Evolutionary conservation across 2,113 vertebrate genomes (phyloP).

Genomic region (Collichthys lucidus): DNA sequence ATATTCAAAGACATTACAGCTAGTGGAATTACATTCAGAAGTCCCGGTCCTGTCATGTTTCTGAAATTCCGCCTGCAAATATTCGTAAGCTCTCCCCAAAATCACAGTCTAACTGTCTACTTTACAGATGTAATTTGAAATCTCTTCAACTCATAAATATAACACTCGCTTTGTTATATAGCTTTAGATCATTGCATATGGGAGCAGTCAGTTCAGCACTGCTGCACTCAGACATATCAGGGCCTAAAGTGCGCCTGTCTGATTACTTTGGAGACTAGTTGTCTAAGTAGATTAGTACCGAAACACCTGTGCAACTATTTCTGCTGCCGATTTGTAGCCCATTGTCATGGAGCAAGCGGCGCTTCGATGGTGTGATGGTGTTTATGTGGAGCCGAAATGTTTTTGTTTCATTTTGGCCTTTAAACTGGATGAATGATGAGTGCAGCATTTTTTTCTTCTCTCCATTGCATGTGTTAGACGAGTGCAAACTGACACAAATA

Average conservation of each 20-base stretch:
- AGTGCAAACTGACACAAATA: not conserved
- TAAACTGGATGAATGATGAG: not conserved
- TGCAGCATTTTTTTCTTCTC: not conserved
- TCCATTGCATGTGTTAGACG: not conserved
- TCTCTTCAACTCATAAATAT: not conserved
- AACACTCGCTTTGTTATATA: not conserved
- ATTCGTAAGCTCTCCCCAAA: not conserved
- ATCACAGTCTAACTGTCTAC: not conserved
- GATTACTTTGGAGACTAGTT: slow-evolving; percentile 15
- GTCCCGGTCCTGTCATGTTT: not conserved
- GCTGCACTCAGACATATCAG: not conserved
- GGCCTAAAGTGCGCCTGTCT: not conserved
- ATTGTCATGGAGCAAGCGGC: not conserved
- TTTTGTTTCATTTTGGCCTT: not conserved
- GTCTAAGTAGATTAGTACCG: slow-evolving; percentile 10
- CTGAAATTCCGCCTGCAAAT: not conserved
- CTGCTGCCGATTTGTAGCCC: not conserved
- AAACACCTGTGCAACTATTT: slow-evolving; percentile 18
- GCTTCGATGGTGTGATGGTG: slow-evolving; percentile 12
- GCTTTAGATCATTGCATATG: not conserved
- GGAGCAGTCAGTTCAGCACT: not conserved
- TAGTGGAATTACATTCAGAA: not conserved
- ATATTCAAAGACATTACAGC: not conserved
- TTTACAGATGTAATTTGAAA: not conserved
- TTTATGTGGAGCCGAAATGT: not conserved